A percentile compares a stretch with the other conserved stretches of the same genome.
Conservation (phyloP, 2,888 invertebrate genomes). For the Parnassius apollo region DNA sequence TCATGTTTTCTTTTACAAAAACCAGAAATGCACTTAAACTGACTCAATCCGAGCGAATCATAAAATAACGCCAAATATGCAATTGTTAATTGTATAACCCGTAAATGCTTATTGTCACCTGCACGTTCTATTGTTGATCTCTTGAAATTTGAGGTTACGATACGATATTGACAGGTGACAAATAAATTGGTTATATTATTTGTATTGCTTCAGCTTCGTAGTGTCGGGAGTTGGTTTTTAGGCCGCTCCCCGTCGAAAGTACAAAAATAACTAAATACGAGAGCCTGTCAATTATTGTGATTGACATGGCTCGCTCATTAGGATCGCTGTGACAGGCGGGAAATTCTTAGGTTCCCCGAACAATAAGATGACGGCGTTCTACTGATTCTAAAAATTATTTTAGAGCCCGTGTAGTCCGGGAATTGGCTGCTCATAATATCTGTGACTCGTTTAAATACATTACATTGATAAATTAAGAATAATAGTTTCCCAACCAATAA, state of each 20-base stretch:
- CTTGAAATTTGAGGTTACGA: slow-evolving; percentile 72
- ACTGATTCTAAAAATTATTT: slow-evolving; percentile 5
- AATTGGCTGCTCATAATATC: too few relatives aligned
- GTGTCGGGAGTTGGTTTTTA: slow-evolving; percentile 32
- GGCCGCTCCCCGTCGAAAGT: slow-evolving; percentile 32
- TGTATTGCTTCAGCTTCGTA: slow-evolving; percentile 28
- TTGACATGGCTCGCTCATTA: slow-evolving; percentile 76
- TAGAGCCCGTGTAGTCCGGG: slow-evolving; percentile 3
- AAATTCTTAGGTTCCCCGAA: slow-evolving; percentile 27
- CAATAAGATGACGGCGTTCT: slow-evolving; percentile 14
- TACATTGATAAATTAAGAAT: too few relatives aligned
- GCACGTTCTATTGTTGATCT: slow-evolving; percentile 73
- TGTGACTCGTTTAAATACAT: too few relatives aligned
- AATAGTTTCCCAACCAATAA: too few relatives aligned
- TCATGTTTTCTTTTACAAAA: slow-evolving; percentile 57
- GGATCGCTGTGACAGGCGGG: slow-evolving; percentile 40
- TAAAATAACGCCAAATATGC: neutral
- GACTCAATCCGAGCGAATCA: neutral
- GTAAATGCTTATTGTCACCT: slow-evolving; percentile 46
- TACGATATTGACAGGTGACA: slow-evolving; percentile 70
- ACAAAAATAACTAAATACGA: slow-evolving; percentile 51
- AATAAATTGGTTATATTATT: slow-evolving; percentile 36
- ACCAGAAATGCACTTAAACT: slow-evolving; percentile 12
- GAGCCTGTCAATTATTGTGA: slow-evolving; percentile 77
- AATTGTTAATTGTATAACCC: slow-evolving; percentile 35